Percentiles rank a stretch among this genome's conserved stretches.
phyloP scores from a whole-genome alignment of 1,140 invertebrate species.

The Chelonus insularis region DNA sequence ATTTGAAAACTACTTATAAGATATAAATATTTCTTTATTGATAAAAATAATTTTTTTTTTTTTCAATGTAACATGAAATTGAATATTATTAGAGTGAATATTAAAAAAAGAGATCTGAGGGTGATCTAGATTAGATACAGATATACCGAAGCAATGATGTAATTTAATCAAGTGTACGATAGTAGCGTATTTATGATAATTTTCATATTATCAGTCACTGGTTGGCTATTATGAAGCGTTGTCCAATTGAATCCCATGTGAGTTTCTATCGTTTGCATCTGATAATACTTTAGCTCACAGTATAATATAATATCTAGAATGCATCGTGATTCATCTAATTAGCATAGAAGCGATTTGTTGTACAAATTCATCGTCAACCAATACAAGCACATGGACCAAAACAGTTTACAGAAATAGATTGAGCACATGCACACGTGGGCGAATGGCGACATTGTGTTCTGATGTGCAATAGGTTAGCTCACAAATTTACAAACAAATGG shows the following conservation, averaged over 20 bases:
- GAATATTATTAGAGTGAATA: too few species aligned
- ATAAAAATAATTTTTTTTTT: too few species aligned
- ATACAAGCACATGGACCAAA: background rate
- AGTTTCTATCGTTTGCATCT: background rate
- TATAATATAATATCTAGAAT: background rate
- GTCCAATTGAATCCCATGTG: background rate
- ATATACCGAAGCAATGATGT: background rate
- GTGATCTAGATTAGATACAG: background rate
- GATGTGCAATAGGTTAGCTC: background rate
- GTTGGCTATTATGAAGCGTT: conserved; percentile 6
- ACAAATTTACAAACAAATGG: conserved; percentile 7
- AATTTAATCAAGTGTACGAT: background rate
- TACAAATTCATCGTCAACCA: too few species aligned
- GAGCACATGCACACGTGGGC: background rate
- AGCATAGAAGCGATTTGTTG: background rate
- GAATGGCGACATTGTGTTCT: background rate
- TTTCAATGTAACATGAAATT: too few species aligned
- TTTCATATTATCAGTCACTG: conserved; percentile 1
- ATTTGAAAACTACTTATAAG: too few species aligned
- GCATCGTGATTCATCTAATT: conserved; percentile 6
- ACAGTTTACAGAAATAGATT: background rate
- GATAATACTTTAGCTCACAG: conserved; percentile 2
- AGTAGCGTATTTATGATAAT: conserved; percentile 3
- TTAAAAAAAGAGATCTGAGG: too few species aligned
- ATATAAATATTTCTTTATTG: too few species aligned